Evolutionary conservation across 2,797 vertebrate genomes (phyloP).

Genomic region (Antennarius maculatus): DNA sequence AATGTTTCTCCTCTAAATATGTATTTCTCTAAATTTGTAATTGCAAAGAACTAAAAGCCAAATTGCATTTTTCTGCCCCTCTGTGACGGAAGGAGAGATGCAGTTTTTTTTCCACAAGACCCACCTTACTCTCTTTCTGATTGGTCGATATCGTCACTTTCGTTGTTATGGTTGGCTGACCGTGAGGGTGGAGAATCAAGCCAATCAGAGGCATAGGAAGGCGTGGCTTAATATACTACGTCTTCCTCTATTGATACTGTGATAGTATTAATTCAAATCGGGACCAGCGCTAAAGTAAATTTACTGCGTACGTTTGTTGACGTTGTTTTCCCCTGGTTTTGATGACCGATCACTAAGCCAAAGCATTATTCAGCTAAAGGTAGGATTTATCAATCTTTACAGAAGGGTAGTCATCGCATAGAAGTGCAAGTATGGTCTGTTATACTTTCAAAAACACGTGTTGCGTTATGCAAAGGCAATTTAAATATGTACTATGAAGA

Average conservation of each 20-base stretch:
- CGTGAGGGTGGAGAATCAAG: too few relatives aligned
- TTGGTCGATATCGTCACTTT: neutral
- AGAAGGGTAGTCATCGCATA: too few relatives aligned
- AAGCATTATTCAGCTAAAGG: neutral
- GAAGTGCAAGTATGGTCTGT: neutral
- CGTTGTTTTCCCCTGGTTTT: slow-evolving; percentile 12
- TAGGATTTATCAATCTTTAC: neutral
- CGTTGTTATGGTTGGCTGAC: neutral
- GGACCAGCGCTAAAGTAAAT: neutral
- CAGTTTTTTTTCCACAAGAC: too few relatives aligned
- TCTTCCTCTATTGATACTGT: too few relatives aligned
- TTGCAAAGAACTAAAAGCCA: too few relatives aligned
- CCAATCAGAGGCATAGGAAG: neutral
- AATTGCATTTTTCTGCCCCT: too few relatives aligned
- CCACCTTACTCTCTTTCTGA: neutral
- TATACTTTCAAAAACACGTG: neutral
- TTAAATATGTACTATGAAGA: too few relatives aligned
- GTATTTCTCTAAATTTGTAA: too few relatives aligned
- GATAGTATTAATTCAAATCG: neutral
- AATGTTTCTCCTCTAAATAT: too few relatives aligned
- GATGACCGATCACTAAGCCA: neutral
- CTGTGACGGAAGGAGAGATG: too few relatives aligned
- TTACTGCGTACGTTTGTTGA: neutral
- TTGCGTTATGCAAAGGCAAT: too few relatives aligned
- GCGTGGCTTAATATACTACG: neutral